Percentiles rank a stretch among this genome's conserved stretches.
phyloP scores from a whole-genome alignment of 2,113 vertebrate genomes.

The Tamias sibiricus region DNA sequence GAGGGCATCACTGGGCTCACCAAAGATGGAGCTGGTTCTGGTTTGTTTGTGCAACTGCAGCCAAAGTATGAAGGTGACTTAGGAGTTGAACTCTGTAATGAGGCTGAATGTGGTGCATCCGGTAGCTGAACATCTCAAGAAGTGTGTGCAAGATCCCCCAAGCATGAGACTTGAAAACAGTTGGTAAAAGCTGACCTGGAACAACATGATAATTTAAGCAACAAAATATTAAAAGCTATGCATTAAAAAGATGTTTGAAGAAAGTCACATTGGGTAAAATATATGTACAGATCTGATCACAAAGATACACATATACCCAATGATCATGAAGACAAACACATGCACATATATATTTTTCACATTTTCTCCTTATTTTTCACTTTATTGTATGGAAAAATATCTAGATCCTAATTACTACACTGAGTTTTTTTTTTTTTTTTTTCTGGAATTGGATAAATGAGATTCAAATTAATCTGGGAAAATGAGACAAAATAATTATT shows the following conservation, averaged over 20 bases:
- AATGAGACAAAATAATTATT: not conserved
- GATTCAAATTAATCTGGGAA: conserved; percentile 13
- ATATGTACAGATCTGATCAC: not conserved
- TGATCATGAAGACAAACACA: not conserved
- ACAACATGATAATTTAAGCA: not conserved
- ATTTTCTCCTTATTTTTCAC: not conserved
- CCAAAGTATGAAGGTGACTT: conserved; percentile 97
- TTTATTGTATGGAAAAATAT: not conserved
- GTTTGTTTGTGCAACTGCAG: conserved; percentile 97
- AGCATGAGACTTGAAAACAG: conserved; percentile 97
- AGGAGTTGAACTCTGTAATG: conserved; percentile 98
- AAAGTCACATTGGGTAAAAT: conserved; percentile 34
- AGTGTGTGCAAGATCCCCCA: conserved; percentile 99
- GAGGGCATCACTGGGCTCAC: conserved; percentile 82
- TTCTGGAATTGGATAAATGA: not conserved
- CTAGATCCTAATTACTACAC: not conserved
- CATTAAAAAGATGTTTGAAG: not conserved
- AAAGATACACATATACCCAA: not conserved
- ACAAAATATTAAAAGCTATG: not conserved
- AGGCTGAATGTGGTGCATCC: conserved; percentile 99
- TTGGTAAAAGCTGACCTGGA: conserved; percentile 96
- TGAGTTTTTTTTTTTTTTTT: not conserved
- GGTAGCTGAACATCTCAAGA: conserved; percentile 99
- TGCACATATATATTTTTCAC: not conserved
- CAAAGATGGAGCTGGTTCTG: conserved; percentile 99